phyloP scores from a whole-genome alignment of 2,797 vertebrate genomes.

The Geotrypetes seraphini region DNA sequence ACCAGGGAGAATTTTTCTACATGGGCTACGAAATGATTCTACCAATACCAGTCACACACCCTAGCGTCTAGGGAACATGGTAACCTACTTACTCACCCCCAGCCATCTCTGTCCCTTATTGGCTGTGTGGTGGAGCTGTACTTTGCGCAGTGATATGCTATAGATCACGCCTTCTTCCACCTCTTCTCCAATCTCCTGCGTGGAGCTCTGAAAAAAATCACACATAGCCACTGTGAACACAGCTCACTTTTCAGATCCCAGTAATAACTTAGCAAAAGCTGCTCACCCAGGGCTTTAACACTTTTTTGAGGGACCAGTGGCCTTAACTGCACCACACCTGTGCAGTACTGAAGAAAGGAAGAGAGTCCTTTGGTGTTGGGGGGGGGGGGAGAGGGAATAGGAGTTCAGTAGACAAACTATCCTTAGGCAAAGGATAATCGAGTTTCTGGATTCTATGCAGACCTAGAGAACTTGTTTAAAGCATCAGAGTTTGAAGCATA shows the following conservation, averaged over 20 bases:
- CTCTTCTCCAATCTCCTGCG: conserved; percentile 97
- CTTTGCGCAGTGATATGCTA: conserved; percentile 89
- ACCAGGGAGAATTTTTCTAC: no score
- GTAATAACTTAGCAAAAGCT: not conserved
- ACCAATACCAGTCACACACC: no score
- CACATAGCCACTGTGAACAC: accelerated
- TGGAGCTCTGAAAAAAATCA: conserved; percentile 68
- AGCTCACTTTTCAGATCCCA: not conserved
- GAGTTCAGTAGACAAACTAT: accelerated
- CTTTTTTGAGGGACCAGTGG: not conserved
- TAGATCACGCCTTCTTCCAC: conserved; percentile 89
- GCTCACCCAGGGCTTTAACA: not conserved
- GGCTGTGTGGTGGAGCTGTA: conserved; percentile 83
- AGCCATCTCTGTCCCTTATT: conserved; percentile 94
- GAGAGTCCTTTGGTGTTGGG: no score
- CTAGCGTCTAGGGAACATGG: conserved; percentile 1
- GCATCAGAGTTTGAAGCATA: no score
- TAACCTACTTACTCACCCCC: conserved; percentile 51
- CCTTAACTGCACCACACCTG: no score
- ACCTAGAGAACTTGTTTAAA: no score
- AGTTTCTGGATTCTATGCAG: not conserved
- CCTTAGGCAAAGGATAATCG: not conserved
- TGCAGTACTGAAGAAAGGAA: no score
- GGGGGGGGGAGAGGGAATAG: no score
- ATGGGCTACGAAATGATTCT: no score